Base-by-base conservation (phyloP, 2,888 invertebrate species). In the Boloria euphrosyne region DNA sequence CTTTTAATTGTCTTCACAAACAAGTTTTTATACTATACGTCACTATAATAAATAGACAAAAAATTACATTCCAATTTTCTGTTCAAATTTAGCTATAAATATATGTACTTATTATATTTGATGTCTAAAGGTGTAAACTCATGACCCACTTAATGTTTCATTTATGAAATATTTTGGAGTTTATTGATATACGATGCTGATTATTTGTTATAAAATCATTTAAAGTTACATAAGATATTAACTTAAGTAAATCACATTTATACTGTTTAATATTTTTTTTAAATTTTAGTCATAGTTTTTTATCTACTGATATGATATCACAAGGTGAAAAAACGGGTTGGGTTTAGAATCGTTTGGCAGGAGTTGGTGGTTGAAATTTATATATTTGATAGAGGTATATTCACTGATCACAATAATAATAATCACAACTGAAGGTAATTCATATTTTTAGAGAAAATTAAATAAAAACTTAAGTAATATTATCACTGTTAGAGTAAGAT, bases 241-340 rank as follows among this genome's bases (percentile, higher is more conserved):
- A 49, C 16, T 47, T 14, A 14, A 4, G n/a, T n/a, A 49, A n/a
- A 49, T 49, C 7, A 7, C 14, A n/a, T 2, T n/a, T 49, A 16
- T 7, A 49, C 4, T 49, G 16, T 17, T n/a, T n/a, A 7, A 46
- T 31, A 16, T 14, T 31, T 69, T n/a, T 46, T 54, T 62, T 66
- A 22, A 43, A 43, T 68, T 65, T 70, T 43, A 13, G 46, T 38
- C 63, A 61, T 52, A 22, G 44, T 46, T 59, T 38, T n/a, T 77
- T 80, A 80, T 80, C 79, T 74, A 73, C 67, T 70, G 71, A 73
- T 74, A 71, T 62, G 63, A 44, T 66, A 66, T 70, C 64, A 67
- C 60, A 51, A 61, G 46, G 60, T 67, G 65, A 63, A 54, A 62
- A n/a, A n/a, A n/a, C n/a, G n/a, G n/a, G n/a, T n/a, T n/a, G n/a